Conservation (phyloP, 1,140 invertebrate species). For the Brachionus calyciflorus region DNA sequence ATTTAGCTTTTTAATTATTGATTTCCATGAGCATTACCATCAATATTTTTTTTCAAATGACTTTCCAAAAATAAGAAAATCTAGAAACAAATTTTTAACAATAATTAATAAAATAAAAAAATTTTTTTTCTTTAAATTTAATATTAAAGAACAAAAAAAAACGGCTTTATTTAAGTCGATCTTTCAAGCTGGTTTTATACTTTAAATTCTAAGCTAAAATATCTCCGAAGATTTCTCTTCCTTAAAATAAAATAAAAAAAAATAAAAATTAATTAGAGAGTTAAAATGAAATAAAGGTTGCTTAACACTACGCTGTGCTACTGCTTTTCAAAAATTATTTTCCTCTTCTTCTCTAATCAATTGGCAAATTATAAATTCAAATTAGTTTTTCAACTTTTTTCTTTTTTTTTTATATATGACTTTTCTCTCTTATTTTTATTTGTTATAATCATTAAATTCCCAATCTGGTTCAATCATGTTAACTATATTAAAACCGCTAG, state of each 20-base stretch:
- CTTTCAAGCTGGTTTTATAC: too few species aligned
- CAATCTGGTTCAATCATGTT: constrained; percentile 31
- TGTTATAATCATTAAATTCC: constrained; percentile 23
- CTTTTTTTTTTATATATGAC: neutral
- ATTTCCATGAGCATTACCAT: too few species aligned
- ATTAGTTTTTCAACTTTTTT: constrained; percentile 13
- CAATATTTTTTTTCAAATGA: too few species aligned
- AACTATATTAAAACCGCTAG: neutral
- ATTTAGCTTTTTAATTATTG: too few species aligned
- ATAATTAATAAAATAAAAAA: too few species aligned
- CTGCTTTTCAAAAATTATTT: neutral
- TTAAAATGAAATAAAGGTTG: neutral
- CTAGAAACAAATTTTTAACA: too few species aligned
- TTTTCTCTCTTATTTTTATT: neutral
- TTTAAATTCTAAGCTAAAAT: neutral
- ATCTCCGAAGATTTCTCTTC: constrained; percentile 33
- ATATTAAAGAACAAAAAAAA: too few species aligned
- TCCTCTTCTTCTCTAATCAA: neutral
- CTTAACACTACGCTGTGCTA: neutral
- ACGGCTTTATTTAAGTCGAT: too few species aligned
- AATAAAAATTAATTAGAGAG: constrained; percentile 38
- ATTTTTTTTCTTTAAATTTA: too few species aligned
- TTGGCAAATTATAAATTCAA: constrained; percentile 16
- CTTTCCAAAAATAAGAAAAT: too few species aligned
- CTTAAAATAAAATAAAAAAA: too few species aligned